Base-by-base conservation (phyloP, 2,888 invertebrate species). In the Amiota minor region DNA sequence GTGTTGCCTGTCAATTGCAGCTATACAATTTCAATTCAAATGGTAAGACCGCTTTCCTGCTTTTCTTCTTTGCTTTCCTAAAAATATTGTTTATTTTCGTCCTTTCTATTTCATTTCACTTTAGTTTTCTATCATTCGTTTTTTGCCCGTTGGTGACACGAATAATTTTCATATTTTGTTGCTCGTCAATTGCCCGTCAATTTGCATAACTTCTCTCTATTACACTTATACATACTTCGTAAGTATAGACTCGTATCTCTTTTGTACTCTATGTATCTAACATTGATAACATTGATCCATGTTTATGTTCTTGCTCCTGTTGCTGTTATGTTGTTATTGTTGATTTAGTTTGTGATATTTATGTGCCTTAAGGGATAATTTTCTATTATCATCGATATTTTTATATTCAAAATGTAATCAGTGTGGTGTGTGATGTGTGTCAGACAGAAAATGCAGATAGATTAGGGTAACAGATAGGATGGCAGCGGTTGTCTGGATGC, bases 1-100 rank as follows among this genome's bases (percentile, higher is more conserved):
- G 81, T 78, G 78, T 81, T 81, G 82, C 76, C 86, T 83, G 83
- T 83, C 83, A 83, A 84, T 84, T 81, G 85, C 83, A 83, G 79
- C 53, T 45, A 79, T 72, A 79, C 77, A 75, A 73, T 72, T 78
- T 75, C 65, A 68, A 53, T 71, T 56, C 59, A 67, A 45, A 62
- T 65, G 46, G n/a, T 16, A 14, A 53, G 53, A 53, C n/a, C n/a
- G 9, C 10, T 16, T 53, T 14, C 14, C 53, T 12, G 1, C 23
- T 23, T 23, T 23, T 20, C 56, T 56, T 14, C 56, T 20, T 56
- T 16, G 1, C 20, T 10, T 16, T 18, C 56, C 56, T 8, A 16
- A 18, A 1, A 3, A 2, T 23, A n/a, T 12, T 65, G 67, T 67
- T 50, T 16, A 11, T 11, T 59, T 59, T 59, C 62, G 23, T 62